Percentiles rank a stretch among this genome's conserved stretches.
Conservation (phyloP, 1,140 invertebrate genomes). For the Lerema accius region DNA sequence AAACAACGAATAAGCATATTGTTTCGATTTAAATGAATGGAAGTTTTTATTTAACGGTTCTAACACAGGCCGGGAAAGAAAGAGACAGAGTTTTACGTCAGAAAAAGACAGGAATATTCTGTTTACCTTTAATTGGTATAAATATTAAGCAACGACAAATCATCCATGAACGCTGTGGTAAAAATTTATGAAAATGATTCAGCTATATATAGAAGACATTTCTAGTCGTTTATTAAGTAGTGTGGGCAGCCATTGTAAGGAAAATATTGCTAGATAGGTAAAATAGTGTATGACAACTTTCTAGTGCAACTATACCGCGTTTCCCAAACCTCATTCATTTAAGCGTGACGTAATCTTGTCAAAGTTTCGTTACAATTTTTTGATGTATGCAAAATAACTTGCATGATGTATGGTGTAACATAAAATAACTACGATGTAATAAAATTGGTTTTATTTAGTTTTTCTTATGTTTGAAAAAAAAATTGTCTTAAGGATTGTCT, state of each 20-base stretch:
- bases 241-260: constrained; percentile 21
- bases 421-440: too few relatives aligned
- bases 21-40: too few relatives aligned
- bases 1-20: too few relatives aligned
- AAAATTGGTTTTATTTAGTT: too few relatives aligned
- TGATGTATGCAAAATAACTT: not conserved
- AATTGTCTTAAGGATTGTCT: too few relatives aligned
- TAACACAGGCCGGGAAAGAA: too few relatives aligned
- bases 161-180: constrained; percentile 2
- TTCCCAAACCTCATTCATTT: not conserved
- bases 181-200: not conserved
- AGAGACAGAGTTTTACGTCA: too few relatives aligned
- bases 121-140: not conserved
- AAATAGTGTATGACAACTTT: not conserved
- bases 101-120: too few relatives aligned
- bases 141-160: constrained; percentile 12
- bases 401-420: too few relatives aligned
- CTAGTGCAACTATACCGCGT: not conserved
- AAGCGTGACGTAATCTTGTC: too few relatives aligned
- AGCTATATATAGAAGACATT: constrained; percentile 13
- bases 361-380: not conserved
- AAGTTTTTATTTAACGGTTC: too few relatives aligned
- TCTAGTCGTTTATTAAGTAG: constrained; percentile 24
- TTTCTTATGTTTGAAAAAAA: too few relatives aligned
- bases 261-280: constrained; percentile 12